Base-by-base conservation (phyloP, 2,888 invertebrate species). In the Torymus aiolomorphi region DNA sequence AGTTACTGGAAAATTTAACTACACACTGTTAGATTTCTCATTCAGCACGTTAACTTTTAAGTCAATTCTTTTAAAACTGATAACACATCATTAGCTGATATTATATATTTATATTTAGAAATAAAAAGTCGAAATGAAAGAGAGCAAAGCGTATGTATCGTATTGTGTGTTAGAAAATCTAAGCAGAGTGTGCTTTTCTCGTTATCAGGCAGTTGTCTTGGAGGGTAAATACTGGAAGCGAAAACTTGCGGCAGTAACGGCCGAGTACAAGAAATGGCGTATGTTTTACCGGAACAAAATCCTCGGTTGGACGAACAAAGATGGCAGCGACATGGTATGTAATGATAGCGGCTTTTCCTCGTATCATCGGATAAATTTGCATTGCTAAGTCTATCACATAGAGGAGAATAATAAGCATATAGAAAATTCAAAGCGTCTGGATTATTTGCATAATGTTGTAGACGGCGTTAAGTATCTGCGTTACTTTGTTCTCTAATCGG, bases 141-240 rank as follows among this genome's bases (percentile, higher is more conserved):
- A 72, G 52, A 62, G 18, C 10, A 52, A 49, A 73, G 24, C 16
- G 56, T 31, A 11, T n/a, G 12, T 12, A 62, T 10, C 16, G 42
- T 16, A 18, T 63, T 52, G 24, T 52, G 24, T 2, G 16, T 13
- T 2, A 2, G 16, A 24, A 78, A 57, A 76, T 67, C 10, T 52
- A 67, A 67, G n/a, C 20, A 76, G 16, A 76, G 20, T 80, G 51
- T 67, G 16, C 81, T 83, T 83, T 82, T 52, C 24, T 16, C 51
- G 18, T 72, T 72, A 72, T 67, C 52, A 98, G 98, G 97, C 98
- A 87, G 96, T 97, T 82, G 97, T 99, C 84, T 92, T 99, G 89
- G 99, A 99, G 92, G 99, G 99, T 78, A 99, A 99, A 93, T 99
- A 99, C 92, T 99, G 99, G 99, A 99, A 99, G 92, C 93, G 99